Evolutionary conservation across 2,888 invertebrate species (phyloP).

Genomic region (Taphrorychus bicolor): DNA sequence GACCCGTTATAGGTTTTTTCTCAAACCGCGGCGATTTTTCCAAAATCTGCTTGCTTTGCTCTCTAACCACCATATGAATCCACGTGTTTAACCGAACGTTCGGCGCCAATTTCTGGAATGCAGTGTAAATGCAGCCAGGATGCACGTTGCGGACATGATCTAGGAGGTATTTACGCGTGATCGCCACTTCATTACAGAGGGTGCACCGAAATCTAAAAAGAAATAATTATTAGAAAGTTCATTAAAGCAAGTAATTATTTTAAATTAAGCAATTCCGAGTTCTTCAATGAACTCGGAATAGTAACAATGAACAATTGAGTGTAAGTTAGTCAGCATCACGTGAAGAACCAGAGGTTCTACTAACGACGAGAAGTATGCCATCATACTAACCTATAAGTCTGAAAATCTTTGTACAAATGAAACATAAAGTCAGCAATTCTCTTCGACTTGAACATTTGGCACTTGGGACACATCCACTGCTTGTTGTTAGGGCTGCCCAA

Average conservation of each 20-base stretch:
- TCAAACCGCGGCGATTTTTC: constrained; percentile 31
- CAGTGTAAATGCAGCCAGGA: constrained; percentile 22
- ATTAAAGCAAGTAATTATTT: no score
- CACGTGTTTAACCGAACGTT: constrained; percentile 48
- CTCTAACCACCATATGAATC: constrained; percentile 49
- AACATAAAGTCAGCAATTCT: constrained; percentile 67
- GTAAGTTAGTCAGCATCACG: no score
- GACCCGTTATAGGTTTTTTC: constrained; percentile 5
- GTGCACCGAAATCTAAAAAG: constrained; percentile 67
- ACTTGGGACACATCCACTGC: constrained; percentile 68
- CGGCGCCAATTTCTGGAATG: constrained; percentile 41
- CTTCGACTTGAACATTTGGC: constrained; percentile 66
- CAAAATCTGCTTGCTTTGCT: constrained; percentile 44
- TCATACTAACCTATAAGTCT: constrained; percentile 67
- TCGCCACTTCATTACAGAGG: constrained; percentile 66
- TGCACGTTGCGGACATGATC: constrained; percentile 64
- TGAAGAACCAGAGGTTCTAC: no score
- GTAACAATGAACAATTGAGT: no score
- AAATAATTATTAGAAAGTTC: no score
- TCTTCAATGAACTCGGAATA: no score
- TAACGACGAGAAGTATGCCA: no score
- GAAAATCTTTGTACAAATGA: constrained; percentile 72
- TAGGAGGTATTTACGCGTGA: constrained; percentile 63
- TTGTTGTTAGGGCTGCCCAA: constrained; percentile 65
- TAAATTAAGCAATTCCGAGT: no score